These are phyloP conservation scores for Aphis craccivora DNA, from an alignment of 1,140 invertebrate species.

Conservation along the genomic window DNA sequence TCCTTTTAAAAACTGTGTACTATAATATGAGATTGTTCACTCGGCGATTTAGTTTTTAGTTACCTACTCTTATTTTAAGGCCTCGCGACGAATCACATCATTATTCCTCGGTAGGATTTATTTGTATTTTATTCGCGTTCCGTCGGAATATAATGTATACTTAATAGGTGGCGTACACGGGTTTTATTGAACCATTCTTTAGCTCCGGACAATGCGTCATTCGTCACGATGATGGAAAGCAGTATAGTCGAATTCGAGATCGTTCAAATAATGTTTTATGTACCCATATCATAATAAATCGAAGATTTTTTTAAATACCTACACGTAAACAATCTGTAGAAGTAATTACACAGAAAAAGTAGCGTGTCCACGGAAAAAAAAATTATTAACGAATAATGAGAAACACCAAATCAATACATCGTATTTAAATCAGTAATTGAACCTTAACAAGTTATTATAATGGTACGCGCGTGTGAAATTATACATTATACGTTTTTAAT, in stretches of 20 bases:
- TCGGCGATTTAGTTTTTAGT: not conserved
- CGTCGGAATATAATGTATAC: not conserved
- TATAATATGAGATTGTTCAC: not conserved
- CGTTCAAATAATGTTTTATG: not conserved
- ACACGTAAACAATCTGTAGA: constrained; percentile 4
- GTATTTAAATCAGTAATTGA: constrained; percentile 36
- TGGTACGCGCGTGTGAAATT: constrained; percentile 2
- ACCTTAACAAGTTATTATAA: constrained; percentile 28
- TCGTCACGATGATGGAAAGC: constrained; percentile 11
- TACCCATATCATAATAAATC: not conserved
- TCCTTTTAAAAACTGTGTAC: not conserved
- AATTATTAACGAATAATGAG: constrained; percentile 1
- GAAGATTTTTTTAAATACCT: constrained; percentile 30
- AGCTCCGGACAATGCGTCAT: not conserved
- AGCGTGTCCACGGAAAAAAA: not conserved
- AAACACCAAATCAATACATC: constrained; percentile 14
- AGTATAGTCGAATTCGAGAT: constrained; percentile 4
- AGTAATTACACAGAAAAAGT: not conserved
- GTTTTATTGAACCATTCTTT: not conserved
- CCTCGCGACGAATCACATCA: not conserved
- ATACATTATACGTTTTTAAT: constrained; percentile 25
- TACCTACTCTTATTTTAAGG: constrained; percentile 34
- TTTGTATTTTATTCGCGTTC: not conserved
- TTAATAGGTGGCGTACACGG: not conserved
- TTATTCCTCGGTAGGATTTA: not conserved